Conservation (phyloP, 2,113 vertebrate species). For the Atlantisia rogersi region DNA sequence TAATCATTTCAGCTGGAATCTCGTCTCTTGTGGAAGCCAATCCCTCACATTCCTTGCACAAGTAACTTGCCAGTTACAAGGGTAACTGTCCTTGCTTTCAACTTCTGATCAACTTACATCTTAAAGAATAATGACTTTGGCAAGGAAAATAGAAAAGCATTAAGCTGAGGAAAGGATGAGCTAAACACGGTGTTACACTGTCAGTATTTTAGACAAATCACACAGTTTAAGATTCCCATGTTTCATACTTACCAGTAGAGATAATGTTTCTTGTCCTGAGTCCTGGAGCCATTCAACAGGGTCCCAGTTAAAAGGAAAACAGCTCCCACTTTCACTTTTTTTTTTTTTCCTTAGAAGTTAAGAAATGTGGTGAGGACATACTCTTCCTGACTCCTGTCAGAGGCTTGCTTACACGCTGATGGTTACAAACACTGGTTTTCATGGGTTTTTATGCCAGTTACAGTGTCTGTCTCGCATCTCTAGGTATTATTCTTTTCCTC, state of each 20-base stretch:
- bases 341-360: background rate
- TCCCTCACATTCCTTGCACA: background rate
- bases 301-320: background rate
- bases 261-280: background rate
- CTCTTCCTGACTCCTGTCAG: background rate
- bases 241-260: background rate
- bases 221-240: background rate
- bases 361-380: background rate
- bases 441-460: background rate
- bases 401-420: background rate
- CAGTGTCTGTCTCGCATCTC: background rate
- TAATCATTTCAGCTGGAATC: slow-evolving; percentile 12
- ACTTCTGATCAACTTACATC: background rate
- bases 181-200: background rate
- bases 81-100: background rate
- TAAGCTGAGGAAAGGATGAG: background rate
- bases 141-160: background rate
- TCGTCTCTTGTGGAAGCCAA: background rate
- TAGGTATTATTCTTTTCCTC: background rate
- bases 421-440: background rate
- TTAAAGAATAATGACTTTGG: slow-evolving; percentile 23
- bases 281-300: background rate
- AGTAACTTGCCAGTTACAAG: background rate
- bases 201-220: background rate
- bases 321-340: background rate